These are phyloP conservation scores for Caenorhabditis drosophilae DNA, from an alignment of 2,888 invertebrate species.

Conservation along the genomic window DNA sequence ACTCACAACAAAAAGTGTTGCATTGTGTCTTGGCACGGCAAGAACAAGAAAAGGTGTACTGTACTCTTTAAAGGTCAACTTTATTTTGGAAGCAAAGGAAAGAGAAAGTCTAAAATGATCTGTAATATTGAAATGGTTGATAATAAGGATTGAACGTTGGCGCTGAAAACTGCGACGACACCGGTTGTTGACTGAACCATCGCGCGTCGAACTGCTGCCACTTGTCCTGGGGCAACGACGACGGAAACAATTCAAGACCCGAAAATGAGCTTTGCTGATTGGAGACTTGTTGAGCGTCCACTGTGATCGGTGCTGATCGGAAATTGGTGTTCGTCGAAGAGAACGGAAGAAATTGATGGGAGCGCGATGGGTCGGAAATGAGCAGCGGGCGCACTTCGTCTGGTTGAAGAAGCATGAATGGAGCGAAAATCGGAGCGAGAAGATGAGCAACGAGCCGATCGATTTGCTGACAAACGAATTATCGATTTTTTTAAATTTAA, in stretches of 20 bases:
- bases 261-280: conserved; percentile 25
- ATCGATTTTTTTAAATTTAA: background rate
- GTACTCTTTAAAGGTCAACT: background rate
- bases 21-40: too few relatives aligned
- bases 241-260: conserved; percentile 29
- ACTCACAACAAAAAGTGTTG: too few relatives aligned
- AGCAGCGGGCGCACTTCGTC: conserved; percentile 34
- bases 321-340: too few relatives aligned
- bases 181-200: conserved; percentile 26
- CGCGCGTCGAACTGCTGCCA: conserved; percentile 33
- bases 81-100: background rate
- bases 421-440: conserved; percentile 36
- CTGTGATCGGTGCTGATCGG: conserved; percentile 27
- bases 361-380: conserved; percentile 6
- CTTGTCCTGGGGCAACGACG: conserved; percentile 24
- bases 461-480: conserved; percentile 6
- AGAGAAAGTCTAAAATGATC: conserved; percentile 16
- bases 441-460: conserved; percentile 35
- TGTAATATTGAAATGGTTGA: conserved; percentile 33
- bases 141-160: conserved; percentile 30
- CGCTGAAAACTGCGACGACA: conserved; percentile 21
- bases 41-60: too few relatives aligned
- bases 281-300: conserved; percentile 15
- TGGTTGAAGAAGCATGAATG: conserved; percentile 36
- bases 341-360: background rate